Base-by-base conservation (phyloP, 2,113 vertebrate species). In the Apus apus region DNA sequence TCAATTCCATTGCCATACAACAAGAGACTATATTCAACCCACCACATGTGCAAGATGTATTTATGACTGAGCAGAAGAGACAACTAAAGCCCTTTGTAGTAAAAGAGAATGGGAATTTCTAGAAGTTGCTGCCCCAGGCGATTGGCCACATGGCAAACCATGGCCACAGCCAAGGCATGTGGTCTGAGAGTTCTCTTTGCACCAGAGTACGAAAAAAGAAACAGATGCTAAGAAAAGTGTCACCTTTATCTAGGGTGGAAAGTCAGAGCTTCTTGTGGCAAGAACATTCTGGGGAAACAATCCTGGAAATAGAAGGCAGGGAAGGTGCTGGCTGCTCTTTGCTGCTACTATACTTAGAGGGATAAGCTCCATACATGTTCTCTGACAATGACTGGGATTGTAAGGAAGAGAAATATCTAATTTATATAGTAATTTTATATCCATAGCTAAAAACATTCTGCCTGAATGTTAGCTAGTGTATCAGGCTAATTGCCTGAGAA, bases 281-380 rank as follows among this genome's bases (percentile, higher is more conserved):
- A 36, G 14, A 67, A 30, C 18, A 51, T 19, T n/a, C 48, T n/a
- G 6, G 32, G 81, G 81, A 87, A 70, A 7, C 12, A 64, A 5
- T 43, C 26, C 71, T 75, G 18, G 22, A 84, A 86, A 88, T 1
- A 2, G 15, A 78, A 5, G 13, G 25, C 23, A 45, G 9, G 11
- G 26, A 75, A 73, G 72, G 11, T 23, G 4, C 7, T 51, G 40
- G 8, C 11, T 85, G n/a, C 13, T 45, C 45, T 83, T 81, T 81
- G 60, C 5, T 83, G 3, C 14, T 62, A 5, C 10, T 61, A 6
- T 11, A 6, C 17, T 85, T 88, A 25, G 61, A 38, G 20, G 6
- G 9, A 34, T 70, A 83, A 76, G 4, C 22, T 66, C 72, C 18
- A 29, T 27, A 7, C 2, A 36, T 0, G 0, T 80, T 90, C 25